Conservation (phyloP, 2,888 invertebrate genomes). For the Amphipoea lucens region DNA sequence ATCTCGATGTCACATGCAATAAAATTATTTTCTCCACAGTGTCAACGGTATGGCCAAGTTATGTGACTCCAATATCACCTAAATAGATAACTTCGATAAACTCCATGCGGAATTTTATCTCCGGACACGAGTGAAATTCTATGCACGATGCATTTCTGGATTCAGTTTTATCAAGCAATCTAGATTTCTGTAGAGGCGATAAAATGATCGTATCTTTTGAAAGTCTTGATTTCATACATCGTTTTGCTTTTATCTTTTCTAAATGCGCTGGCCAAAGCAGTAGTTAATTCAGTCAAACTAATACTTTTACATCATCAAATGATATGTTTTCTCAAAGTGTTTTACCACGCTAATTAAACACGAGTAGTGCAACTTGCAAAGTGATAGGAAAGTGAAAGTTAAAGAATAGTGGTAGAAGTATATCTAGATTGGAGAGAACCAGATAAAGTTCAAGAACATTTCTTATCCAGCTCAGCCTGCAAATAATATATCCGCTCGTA, state of each 20-base stretch:
- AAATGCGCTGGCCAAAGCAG: constrained; percentile 11
- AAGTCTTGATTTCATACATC: constrained; percentile 6
- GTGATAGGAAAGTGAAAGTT: constrained; percentile 66
- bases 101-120: constrained; percentile 22
- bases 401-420: constrained; percentile 25
- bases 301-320: constrained; percentile 44
- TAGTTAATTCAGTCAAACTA: constrained; percentile 26
- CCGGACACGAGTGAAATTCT: constrained; percentile 3
- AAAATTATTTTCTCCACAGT: constrained; percentile 36
- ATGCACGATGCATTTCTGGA: constrained; percentile 13
- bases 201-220: constrained; percentile 19
- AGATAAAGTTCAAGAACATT: constrained; percentile 32
- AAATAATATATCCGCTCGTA: constrained; percentile 1
- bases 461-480: constrained; percentile 9
- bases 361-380: constrained; percentile 45
- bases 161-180: constrained; percentile 10
- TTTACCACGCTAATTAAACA: constrained; percentile 68
- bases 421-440: constrained; percentile 29
- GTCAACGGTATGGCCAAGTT: constrained; percentile 33
- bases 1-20: constrained; percentile 23
- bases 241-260: constrained; percentile 18
- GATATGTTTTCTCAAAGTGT: constrained; percentile 39
- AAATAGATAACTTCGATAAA: constrained; percentile 50
- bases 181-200: background rate
- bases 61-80: constrained; percentile 53